Conservation (phyloP, 1,140 invertebrate species). For the Chrysomallon squamiferum region DNA sequence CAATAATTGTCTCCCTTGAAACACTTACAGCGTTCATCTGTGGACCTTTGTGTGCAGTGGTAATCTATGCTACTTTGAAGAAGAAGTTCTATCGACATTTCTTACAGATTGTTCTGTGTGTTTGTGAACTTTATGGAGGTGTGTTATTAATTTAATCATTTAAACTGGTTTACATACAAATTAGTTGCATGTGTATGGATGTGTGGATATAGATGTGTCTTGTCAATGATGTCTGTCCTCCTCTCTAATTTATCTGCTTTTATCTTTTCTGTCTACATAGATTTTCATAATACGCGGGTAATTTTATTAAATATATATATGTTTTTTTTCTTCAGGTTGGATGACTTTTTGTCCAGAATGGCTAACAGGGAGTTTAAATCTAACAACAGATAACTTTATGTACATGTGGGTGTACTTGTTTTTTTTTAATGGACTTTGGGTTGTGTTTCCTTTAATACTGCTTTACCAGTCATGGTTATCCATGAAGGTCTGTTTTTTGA, state of each 20-base stretch:
- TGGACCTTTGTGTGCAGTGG: constrained; percentile 38
- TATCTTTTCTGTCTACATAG: no score
- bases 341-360: constrained; percentile 63
- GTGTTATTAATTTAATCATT: no score
- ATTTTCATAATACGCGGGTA: no score
- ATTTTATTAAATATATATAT: neutral
- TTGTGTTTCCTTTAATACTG: constrained; percentile 51
- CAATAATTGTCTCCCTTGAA: constrained; percentile 58
- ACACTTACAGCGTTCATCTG: constrained; percentile 54
- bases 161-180: no score
- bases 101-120: constrained; percentile 56
- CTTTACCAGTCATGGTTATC: constrained; percentile 51
- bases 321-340: constrained; percentile 47
- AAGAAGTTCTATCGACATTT: constrained; percentile 52
- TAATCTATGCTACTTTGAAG: constrained; percentile 52
- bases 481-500: constrained; percentile 7
- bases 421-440: constrained; percentile 61
- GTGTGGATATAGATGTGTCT: no score
- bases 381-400: constrained; percentile 51
- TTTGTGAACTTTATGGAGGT: constrained; percentile 62
- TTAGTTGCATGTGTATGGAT: no score
- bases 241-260: no score
- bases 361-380: constrained; percentile 53
- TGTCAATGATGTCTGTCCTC: no score
- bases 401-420: constrained; percentile 59